These are phyloP conservation scores for Microcebus jonahi DNA, from an alignment of 2,113 vertebrate genomes.

Conservation along the genomic window DNA sequence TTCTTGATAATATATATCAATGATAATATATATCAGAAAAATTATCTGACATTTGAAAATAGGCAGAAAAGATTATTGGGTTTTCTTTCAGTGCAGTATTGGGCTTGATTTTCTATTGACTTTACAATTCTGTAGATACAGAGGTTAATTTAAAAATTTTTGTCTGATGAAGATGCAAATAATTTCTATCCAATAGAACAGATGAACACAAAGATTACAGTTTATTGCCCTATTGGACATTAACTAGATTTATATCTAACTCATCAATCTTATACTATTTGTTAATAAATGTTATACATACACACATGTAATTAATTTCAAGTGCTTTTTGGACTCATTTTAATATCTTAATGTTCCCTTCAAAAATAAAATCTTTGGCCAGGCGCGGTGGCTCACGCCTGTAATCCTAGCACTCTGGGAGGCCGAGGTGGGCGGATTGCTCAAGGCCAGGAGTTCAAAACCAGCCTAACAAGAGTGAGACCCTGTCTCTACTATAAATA, in stretches of 20 bases:
- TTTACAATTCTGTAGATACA: background rate
- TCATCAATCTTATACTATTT: background rate
- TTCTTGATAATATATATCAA: too few species aligned
- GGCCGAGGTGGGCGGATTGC: too few species aligned
- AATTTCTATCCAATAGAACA: background rate
- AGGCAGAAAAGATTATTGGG: background rate
- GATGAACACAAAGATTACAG: background rate
- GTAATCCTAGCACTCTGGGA: too few species aligned
- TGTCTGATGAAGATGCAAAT: background rate
- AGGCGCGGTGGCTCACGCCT: too few species aligned
- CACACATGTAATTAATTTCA: background rate
- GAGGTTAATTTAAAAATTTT: conserved; percentile 12
- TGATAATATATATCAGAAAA: background rate
- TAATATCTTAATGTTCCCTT: background rate
- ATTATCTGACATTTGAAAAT: conserved; percentile 8
- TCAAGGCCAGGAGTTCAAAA: too few species aligned
- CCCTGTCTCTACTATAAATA: too few species aligned
- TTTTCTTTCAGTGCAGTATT: background rate
- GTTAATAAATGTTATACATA: background rate
- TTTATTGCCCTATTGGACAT: background rate
- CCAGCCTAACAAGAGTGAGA: too few species aligned
- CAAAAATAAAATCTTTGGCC: conserved; percentile 36
- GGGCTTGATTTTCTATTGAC: background rate
- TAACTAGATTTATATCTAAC: background rate
- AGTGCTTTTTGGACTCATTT: conserved; percentile 34